These are phyloP conservation scores for Raja brachyura DNA, from an alignment of 2,113 vertebrate species.

Conservation along the genomic window DNA sequence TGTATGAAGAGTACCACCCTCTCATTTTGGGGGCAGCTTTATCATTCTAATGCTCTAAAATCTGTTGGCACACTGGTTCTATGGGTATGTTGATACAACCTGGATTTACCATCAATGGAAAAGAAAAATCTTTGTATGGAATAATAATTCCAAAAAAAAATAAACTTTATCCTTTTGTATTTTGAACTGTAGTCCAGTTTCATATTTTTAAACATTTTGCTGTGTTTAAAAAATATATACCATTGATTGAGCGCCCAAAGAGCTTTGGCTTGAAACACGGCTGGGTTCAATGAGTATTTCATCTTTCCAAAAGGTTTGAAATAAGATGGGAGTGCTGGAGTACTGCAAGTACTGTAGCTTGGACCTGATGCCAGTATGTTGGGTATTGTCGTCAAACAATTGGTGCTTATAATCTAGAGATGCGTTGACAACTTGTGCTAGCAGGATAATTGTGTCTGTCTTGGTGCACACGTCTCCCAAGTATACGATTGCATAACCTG, in stretches of 20 bases:
- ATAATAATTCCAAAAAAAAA: slow-evolving; percentile 16
- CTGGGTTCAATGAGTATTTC: background rate
- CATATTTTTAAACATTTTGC: background rate
- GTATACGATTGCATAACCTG: background rate
- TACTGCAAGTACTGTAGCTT: background rate
- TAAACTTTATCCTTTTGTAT: slow-evolving; percentile 23
- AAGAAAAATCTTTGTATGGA: slow-evolving; percentile 18
- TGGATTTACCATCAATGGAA: slow-evolving; percentile 2
- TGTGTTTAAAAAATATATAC: background rate
- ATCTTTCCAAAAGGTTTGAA: background rate
- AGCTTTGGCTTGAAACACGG: background rate
- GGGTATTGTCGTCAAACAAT: background rate
- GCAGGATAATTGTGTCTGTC: background rate
- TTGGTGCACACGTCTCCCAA: background rate
- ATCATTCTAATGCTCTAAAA: background rate
- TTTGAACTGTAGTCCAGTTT: background rate
- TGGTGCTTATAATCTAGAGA: background rate
- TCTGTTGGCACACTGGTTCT: background rate
- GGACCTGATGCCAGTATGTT: background rate
- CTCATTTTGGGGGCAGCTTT: background rate
- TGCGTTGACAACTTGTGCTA: background rate
- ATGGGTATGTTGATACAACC: background rate
- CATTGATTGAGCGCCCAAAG: background rate
- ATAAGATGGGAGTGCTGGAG: too few relatives aligned
- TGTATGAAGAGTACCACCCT: background rate